These are phyloP conservation scores for Sinella curviseta DNA, from an alignment of 1,140 invertebrate species.

Conservation along the genomic window DNA sequence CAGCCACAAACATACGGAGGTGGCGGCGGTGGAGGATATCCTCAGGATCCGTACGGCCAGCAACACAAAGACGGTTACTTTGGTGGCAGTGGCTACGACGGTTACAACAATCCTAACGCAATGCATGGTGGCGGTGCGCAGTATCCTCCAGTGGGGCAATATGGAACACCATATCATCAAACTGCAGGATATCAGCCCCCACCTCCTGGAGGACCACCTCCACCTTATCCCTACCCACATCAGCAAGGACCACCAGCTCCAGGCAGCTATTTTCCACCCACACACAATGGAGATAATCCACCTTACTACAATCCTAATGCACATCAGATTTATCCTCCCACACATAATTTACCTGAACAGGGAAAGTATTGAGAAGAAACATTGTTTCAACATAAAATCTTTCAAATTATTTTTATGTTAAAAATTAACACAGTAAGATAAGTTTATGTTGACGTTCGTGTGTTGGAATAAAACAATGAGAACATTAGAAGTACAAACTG, in stretches of 20 bases:
- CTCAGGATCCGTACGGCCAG: neutral
- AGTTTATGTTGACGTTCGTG: too few species aligned
- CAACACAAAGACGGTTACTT: neutral
- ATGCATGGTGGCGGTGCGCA: neutral
- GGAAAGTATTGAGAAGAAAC: neutral
- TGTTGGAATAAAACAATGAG: too few species aligned
- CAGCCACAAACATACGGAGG: slow-evolving; percentile 1
- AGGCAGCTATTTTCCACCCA: neutral
- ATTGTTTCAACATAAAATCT: too few species aligned
- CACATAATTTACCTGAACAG: neutral
- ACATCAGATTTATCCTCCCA: neutral
- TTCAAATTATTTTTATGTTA: too few species aligned
- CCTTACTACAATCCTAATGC: neutral
- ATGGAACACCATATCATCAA: neutral
- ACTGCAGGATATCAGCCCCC: neutral
- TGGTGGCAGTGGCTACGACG: too few species aligned
- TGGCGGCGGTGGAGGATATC: neutral
- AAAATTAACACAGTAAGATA: too few species aligned
- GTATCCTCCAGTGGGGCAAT: slow-evolving; percentile 8
- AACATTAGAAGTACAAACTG: too few species aligned
- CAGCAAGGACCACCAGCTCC: neutral
- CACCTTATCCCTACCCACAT: neutral
- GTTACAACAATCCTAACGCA: neutral
- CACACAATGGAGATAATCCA: neutral
- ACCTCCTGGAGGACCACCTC: neutral